Evolutionary conservation across 2,113 vertebrate genomes (phyloP), one percentile per base, ranked within the genome.

Genomic region (Hiodon tergisus): DNA sequence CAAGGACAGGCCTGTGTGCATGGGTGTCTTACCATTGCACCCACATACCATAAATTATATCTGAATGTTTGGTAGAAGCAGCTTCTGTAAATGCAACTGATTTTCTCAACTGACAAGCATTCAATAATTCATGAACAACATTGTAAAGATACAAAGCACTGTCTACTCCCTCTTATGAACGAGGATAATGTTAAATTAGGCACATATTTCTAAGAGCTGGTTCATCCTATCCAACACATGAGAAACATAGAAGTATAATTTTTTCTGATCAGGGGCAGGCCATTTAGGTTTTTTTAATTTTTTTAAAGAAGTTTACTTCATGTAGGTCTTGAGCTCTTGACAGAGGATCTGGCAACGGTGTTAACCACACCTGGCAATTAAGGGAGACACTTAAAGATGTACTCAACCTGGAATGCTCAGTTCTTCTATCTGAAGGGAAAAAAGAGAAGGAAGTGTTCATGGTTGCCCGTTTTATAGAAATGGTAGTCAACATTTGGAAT

Each of bases 141-240:
- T 81, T 86, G 85, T 78, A 84, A 82, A 88, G 87, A 85, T 78
- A 81, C 83, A 86, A 87, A 86, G 85, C 84, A 78, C 80, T 7
- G 75, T 77, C 78, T 50, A 52, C 46, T 50, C 17, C 61, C 14
- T 53, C 53, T 72, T 14, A 17, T 9, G n/a, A 62, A 70, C 57
- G 31, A 55, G 61, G 52, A 66, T 67, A 5, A n/a, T 66, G 51
- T 71, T 66, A 77, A 63, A 62, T 72, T 67, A 67, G 52, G 54
- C 31, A 47, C 50, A 71, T 14, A 58, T 71, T 71, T 71, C 57
- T 31, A 31, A 31, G 31, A 31, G 31, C 31, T 31, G 31, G 31
- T 31, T 31, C 31, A 31, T 31, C 31, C 31, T 31, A 31, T 31
- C 31, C 31, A 31, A 31, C 31, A 71, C 61, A 55, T 63, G 69